phyloP scores from a whole-genome alignment of 2,113 vertebrate species.

The Ctenodactylus gundi region DNA sequence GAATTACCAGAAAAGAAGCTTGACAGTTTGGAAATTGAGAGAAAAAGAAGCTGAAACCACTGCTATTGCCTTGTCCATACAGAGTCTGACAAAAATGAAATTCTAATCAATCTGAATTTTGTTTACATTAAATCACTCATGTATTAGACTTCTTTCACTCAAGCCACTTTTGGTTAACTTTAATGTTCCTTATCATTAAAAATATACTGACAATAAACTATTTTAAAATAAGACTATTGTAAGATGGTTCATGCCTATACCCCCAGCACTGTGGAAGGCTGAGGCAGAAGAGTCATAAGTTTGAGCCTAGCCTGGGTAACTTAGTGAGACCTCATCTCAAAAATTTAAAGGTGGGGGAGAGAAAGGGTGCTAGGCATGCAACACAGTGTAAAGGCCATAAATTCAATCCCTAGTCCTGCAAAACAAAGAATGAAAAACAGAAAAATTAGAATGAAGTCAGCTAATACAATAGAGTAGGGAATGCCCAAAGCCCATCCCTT shows the following conservation, averaged over 20 bases:
- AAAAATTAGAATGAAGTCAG: neutral
- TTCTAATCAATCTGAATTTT: conserved; percentile 6
- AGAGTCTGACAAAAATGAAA: neutral
- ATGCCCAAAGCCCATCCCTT: neutral
- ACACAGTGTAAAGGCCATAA: neutral
- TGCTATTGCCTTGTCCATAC: neutral
- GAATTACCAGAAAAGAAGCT: neutral
- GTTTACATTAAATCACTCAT: neutral
- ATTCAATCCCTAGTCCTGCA: neutral
- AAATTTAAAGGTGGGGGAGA: neutral
- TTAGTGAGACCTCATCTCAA: neutral
- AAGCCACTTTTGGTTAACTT: neutral
- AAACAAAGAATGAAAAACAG: neutral
- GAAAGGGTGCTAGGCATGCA: neutral
- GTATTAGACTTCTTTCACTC: conserved; percentile 24
- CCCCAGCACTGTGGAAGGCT: neutral
- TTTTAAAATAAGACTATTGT: conserved; percentile 11
- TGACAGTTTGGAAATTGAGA: conserved; percentile 1
- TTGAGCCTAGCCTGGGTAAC: neutral
- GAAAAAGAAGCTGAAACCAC: neutral
- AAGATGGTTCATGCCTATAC: neutral
- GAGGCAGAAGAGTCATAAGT: neutral
- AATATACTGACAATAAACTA: neutral
- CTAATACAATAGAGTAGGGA: neutral
- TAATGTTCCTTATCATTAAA: conserved; percentile 19